Conservation (phyloP, 2,113 vertebrate species). For the Cyanoliseus patagonus region DNA sequence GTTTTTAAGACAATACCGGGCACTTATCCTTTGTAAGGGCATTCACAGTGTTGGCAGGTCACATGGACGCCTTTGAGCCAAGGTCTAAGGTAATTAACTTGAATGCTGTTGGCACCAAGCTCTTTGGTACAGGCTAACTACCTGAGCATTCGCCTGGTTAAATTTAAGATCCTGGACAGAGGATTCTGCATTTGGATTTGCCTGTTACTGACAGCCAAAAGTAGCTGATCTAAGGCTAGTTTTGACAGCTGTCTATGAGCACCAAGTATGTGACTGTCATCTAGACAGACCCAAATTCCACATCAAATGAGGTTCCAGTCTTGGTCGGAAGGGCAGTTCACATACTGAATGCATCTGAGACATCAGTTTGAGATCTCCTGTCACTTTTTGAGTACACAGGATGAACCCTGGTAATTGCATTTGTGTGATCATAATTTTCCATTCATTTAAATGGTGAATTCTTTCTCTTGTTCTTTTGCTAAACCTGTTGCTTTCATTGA, state of each 20-base stretch:
- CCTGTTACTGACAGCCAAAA: not conserved
- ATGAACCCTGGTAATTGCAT: not conserved
- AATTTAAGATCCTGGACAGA: not conserved
- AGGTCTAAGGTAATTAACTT: not conserved
- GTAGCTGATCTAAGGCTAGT: not conserved
- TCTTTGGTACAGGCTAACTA: not conserved
- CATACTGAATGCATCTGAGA: not conserved
- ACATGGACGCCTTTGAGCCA: not conserved
- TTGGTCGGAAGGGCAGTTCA: not conserved
- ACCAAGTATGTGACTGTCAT: not conserved
- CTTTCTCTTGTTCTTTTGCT: not conserved
- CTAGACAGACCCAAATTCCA: not conserved
- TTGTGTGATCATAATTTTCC: not conserved
- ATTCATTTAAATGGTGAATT: not conserved
- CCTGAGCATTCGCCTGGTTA: not conserved
- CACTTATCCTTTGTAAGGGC: not conserved
- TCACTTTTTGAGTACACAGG: not conserved
- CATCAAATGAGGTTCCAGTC: not conserved
- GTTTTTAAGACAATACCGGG: not conserved
- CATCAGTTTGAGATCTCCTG: not conserved
- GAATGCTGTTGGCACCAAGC: not conserved
- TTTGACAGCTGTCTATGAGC: not conserved
- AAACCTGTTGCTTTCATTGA: conserved; percentile 12
- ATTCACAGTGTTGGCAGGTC: not conserved
- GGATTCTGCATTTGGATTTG: not conserved